These are phyloP conservation scores for Hyperoplus lanceolatus DNA, from an alignment of 2,797 vertebrate species.

Conservation along the genomic window DNA sequence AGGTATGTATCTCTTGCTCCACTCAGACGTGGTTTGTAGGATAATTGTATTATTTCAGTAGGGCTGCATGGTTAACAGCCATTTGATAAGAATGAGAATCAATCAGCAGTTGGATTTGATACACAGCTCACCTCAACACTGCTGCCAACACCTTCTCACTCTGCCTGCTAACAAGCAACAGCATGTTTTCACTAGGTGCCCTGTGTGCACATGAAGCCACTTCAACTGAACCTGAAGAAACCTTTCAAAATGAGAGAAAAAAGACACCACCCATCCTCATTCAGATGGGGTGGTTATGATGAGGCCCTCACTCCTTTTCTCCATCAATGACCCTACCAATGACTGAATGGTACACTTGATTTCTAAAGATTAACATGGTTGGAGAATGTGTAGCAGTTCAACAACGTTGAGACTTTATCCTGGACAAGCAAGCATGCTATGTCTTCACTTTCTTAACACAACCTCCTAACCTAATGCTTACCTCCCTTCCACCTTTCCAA, in stretches of 20 bases:
- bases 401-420: not conserved
- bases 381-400: too few species aligned
- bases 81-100: not conserved
- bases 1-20: not conserved
- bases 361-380: not conserved
- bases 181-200: constrained; percentile 50
- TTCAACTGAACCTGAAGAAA: constrained; percentile 51
- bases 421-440: not conserved
- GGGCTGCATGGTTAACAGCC: not conserved
- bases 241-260: constrained; percentile 21
- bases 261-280: constrained; percentile 37
- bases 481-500: not conserved
- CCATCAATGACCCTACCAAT: constrained; percentile 22
- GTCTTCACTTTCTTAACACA: not conserved
- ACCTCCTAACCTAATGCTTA: not conserved
- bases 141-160: constrained; percentile 8
- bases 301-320: not conserved
- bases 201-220: constrained; percentile 68
- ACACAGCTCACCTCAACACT: not conserved
- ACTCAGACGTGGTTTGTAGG: not conserved
- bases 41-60: not conserved
- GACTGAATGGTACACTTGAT: not conserved
- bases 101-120: not conserved
- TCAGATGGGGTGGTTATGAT: constrained; percentile 57
- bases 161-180: constrained; percentile 52